Evolutionary conservation across 1,140 invertebrate species (phyloP), one percentile per base, ranked within the genome.

Genomic region (Bombus soroeensis): DNA sequence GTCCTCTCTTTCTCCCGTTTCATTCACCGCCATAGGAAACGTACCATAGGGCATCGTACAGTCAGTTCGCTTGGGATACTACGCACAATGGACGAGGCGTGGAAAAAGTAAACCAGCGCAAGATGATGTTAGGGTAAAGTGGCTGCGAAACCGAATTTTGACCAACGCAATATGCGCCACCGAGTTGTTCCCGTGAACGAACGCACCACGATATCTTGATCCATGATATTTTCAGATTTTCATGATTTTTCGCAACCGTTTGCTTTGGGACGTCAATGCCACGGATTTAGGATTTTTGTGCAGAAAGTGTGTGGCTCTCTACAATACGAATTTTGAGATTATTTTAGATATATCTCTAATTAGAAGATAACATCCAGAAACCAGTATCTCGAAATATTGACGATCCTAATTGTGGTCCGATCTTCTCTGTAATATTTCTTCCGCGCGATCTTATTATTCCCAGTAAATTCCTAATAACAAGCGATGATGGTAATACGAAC

Each of bases 51-150:
- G 83, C 70, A 41, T 81, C 57, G 86, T 85, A 66, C 77, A 32
- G 76, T 71, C 43, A 39, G 28, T 22, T 53, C 80, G 76, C 79
- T 83, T 53, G 76, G 75, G 79, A 74, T 77, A 72, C 79, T 34
- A 10, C 66, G 80, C 76, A 89, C 76, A 89, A 86, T 89, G 80
- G n/a, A 47, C 25, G 43, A 43, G 25, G 84, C 59, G 59, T n/a
- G 59, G 75, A 71, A 37, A 75, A 88, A 88, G 68, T 79, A 37
- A 41, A 78, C 87, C 80, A 47, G 3, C 71, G 22, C 72, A 86
- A 89, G 88, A 89, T 86, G 88, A 89, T 70, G 84, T 74, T 72
- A 68, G 83, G 66, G 75, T 83, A 80, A 89, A 89, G 85, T 76
- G 87, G 70, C 57, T 34, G 47, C n/a, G 64, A 79, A 80, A 86